Conservation (phyloP, 1,140 invertebrate species). For the Drosophila punjabiensis region DNA sequence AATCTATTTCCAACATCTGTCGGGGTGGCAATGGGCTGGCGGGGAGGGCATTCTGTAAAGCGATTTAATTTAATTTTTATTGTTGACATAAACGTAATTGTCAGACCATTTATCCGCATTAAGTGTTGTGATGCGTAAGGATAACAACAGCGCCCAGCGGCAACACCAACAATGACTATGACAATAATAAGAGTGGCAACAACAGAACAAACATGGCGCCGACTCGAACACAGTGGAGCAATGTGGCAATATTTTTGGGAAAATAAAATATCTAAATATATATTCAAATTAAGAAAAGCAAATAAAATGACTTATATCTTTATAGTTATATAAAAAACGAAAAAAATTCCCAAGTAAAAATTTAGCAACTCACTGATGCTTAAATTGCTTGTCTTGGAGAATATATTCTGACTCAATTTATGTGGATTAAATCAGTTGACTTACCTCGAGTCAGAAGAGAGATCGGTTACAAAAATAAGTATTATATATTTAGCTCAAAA, state of each 20-base stretch:
- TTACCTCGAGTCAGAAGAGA: no score
- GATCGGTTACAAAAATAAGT: no score
- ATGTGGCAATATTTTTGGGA: neutral
- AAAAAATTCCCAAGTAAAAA: no score
- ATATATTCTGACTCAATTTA: no score
- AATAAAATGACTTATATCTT: neutral
- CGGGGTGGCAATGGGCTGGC: conserved; percentile 31
- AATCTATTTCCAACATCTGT: conserved; percentile 79
- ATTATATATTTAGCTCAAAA: no score
- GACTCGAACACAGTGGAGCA: conserved; percentile 45
- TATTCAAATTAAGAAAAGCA: neutral
- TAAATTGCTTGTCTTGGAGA: no score
- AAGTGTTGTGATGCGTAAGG: conserved; percentile 81
- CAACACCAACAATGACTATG: conserved; percentile 51
- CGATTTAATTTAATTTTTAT: conserved; percentile 84
- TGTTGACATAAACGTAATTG: conserved; percentile 85
- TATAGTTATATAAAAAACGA: no score
- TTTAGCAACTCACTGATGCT: no score
- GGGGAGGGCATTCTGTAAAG: conserved; percentile 65
- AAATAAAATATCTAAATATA: neutral
- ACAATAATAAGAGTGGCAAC: conserved; percentile 58
- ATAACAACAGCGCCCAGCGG: conserved; percentile 64
- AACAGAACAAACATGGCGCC: conserved; percentile 65
- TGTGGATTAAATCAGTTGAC: no score
- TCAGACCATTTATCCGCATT: conserved; percentile 85